A percentile compares a stretch with the other conserved stretches of the same genome.
phyloP scores from a whole-genome alignment of 2,113 vertebrate genomes.

The Vanacampus margaritifer region DNA sequence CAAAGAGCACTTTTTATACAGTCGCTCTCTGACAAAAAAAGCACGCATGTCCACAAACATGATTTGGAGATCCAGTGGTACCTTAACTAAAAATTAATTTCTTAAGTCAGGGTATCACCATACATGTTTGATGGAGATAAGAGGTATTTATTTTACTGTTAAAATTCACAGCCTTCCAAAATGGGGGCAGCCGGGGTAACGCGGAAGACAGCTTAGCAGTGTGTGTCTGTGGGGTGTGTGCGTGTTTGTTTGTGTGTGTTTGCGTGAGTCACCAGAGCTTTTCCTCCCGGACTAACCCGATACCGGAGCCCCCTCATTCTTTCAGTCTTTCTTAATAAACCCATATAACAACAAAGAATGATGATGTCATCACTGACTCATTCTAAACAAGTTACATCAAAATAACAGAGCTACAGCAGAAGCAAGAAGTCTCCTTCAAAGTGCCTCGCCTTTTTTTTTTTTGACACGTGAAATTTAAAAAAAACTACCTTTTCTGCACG shows the following conservation, averaged over 20 bases:
- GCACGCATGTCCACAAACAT: neutral
- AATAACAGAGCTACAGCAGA: slow-evolving; percentile 69
- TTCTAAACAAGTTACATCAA: slow-evolving; percentile 54
- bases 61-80: neutral
- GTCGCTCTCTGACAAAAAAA: slow-evolving; percentile 48
- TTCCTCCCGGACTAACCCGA: neutral
- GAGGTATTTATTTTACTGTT: slow-evolving; percentile 73
- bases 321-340: slow-evolving; percentile 8
- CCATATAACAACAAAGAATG: slow-evolving; percentile 26
- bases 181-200: slow-evolving; percentile 52
- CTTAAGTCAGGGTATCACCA: neutral
- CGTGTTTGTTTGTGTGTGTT: slow-evolving; percentile 26
- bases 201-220: slow-evolving; percentile 70
- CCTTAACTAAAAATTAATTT: neutral
- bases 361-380: slow-evolving; percentile 33
- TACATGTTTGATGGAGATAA: neutral
- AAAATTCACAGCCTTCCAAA: slow-evolving; percentile 68
- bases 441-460: slow-evolving; percentile 61
- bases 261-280: slow-evolving; percentile 29
- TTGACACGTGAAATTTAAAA: slow-evolving; percentile 62
- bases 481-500: slow-evolving; percentile 39
- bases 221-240: slow-evolving; percentile 4
- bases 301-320: neutral
- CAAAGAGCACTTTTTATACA: slow-evolving; percentile 68
- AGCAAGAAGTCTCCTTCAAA: slow-evolving; percentile 70